Conservation (phyloP, 2,113 vertebrate species). For the Corvus hawaiiensis region DNA sequence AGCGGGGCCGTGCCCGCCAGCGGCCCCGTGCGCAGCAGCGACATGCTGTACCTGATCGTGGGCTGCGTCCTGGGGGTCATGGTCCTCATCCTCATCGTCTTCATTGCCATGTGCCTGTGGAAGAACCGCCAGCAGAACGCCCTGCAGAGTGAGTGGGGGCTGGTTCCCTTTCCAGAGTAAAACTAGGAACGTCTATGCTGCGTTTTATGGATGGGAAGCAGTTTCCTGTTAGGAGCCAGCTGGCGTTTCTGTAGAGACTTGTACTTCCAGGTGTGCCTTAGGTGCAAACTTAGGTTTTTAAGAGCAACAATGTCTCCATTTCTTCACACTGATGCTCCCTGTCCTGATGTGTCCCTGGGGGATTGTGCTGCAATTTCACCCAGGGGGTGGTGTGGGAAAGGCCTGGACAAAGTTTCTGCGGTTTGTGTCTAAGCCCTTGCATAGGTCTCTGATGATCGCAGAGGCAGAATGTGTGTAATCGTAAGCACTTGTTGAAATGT, state of each 20-base stretch:
- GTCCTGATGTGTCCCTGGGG: rapidly evolving
- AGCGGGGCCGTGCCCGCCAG: background rate
- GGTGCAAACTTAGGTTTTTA: background rate
- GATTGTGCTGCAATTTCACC: background rate
- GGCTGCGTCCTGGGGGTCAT: conserved; percentile 89
- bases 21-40: conserved; percentile 69
- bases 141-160: conserved; percentile 84
- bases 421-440: background rate
- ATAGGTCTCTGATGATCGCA: background rate
- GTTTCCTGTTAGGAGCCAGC: background rate
- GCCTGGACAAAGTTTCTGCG: background rate
- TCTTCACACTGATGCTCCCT: background rate
- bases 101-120: conserved; percentile 96
- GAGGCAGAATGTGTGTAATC: background rate
- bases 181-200: rapidly evolving
- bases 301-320: rapidly evolving
- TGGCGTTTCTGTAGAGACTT: background rate
- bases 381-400: background rate
- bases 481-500: background rate
- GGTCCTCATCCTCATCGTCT: conserved; percentile 91
- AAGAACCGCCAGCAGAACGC: conserved; percentile 88
- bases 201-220: rapidly evolving
- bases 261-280: background rate
- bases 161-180: background rate
- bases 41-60: conserved; percentile 90